Base-by-base conservation (phyloP, 2,888 invertebrate genomes). In the Amphipyra berbera region DNA sequence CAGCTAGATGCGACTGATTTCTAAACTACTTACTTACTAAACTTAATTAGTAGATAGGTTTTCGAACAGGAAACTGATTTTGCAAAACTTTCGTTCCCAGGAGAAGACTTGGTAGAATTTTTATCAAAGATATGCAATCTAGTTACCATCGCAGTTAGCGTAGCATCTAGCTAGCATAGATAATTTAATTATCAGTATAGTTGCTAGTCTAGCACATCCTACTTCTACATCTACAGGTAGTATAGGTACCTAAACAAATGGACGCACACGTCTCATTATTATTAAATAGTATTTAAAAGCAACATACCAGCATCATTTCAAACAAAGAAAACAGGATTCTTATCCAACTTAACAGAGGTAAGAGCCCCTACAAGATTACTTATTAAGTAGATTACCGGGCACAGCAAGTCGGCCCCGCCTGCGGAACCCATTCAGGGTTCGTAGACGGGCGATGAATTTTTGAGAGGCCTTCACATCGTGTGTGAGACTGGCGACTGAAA, bases 361-460 rank as follows among this genome's bases (percentile, higher is more conserved):
- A 79, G 79, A 78, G 75, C 59, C 74, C 79, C 82, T 83, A 82
- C 79, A 86, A 83, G 85, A 90, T 91, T 87, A 91, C 90, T 90
- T 93, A 93, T 90, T 93, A 93, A 92, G 88, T 85, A 88, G 90
- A 93, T 94, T 93, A 94, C 87, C 63, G 73, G 72, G 80, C 73
- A 76, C 73, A 76, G 75, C 80, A 82, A 87, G 85, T 82, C 85
- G 78, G 78, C 82, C 74, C 84, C 86, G 81, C 63, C 84, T 83
- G 84, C 86, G 78, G 84, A 87, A 88, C 85, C 88, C 82, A 90
- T 92, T 93, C 89, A 91, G 81, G 54, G 83, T 80, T 78, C 79
- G 88, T 90, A 93, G 94, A 94, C 94, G 91, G 92, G 89, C 92
- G 93, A 93, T 94, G 94, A 94, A 94, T 94, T 93, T 94, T 94